Base-by-base conservation (phyloP, 2,888 invertebrate species). In the Polydrusus pterygomalis region DNA sequence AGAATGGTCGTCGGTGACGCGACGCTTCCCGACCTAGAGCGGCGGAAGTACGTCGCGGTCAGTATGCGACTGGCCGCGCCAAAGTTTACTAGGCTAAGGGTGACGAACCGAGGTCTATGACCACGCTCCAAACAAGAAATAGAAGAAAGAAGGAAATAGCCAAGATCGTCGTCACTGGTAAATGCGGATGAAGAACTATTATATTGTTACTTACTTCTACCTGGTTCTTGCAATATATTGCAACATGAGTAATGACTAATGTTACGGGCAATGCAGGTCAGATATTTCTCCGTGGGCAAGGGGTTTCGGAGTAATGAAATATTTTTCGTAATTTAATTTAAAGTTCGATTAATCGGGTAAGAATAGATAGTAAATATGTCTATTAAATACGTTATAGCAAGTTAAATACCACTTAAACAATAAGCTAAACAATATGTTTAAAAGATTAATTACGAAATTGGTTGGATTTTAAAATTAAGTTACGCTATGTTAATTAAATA, bases 1-100 rank as follows among this genome's bases (percentile, higher is more conserved):
- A 25, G 5, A 25, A 25, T 60, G 30, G 64, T 30, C 72, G 70
- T 65, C 68, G 71, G 43, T 60, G 72, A 71, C 78, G 70, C 69
- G 72, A 71, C 75, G 70, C 74, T 67, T n/a, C 45, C 75, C 83
- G 83, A 85, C 85, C 86, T 86, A 85, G 85, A 87, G 84, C 82
- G 83, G 82, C 78, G 78, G 72, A 68, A 69, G 20, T 56, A 69
- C 77, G 68, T 78, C 73, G 76, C 86, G 87, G 87, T 87, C 87
- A 87, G 87, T 87, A 86, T 87, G 88, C 87, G 87, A 87, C 83
- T 87, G 87, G 84, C 87, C 87, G 87, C 87, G 87, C 81, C 84
- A 60, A 74, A 86, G 87, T 87, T 88, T 86, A 87, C 87, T 87
- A 83, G 88, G 87, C 86, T 87, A 87, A 87, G 87, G 87, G 88